A percentile compares a stretch with the other conserved stretches of the same genome.
phyloP scores from a whole-genome alignment of 2,113 vertebrate species.

The Heteronetta atricapilla region DNA sequence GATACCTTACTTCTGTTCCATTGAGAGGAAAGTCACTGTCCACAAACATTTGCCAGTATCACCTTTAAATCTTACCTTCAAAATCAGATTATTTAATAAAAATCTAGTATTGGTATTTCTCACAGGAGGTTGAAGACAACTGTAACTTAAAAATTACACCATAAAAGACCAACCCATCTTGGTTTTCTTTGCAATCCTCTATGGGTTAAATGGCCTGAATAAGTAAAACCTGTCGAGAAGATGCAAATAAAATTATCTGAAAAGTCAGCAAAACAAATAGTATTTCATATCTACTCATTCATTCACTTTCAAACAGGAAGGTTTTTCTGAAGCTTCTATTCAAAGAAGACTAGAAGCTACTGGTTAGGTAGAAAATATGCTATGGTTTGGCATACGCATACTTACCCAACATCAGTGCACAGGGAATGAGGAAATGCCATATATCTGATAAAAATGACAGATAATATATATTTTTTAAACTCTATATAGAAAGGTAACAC shows the following conservation, averaged over 20 bases:
- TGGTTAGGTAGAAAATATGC: neutral
- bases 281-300: neutral
- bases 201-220: neutral
- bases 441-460: neutral
- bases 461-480: neutral
- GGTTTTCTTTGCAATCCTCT: neutral
- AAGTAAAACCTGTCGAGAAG: neutral
- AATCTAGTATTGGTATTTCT: neutral
- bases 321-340: neutral
- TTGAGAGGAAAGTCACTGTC: neutral
- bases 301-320: neutral
- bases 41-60: neutral
- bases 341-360: neutral
- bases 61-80: neutral
- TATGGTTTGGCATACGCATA: neutral
- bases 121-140: neutral
- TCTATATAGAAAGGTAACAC: neutral
- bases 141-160: neutral
- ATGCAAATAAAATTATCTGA: neutral
- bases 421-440: neutral
- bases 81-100: neutral
- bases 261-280: neutral
- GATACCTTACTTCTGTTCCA: neutral
- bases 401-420: neutral
- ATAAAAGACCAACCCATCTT: neutral